Evolutionary conservation across 2,113 vertebrate genomes (phyloP).

Genomic region (Gavia stellata): DNA sequence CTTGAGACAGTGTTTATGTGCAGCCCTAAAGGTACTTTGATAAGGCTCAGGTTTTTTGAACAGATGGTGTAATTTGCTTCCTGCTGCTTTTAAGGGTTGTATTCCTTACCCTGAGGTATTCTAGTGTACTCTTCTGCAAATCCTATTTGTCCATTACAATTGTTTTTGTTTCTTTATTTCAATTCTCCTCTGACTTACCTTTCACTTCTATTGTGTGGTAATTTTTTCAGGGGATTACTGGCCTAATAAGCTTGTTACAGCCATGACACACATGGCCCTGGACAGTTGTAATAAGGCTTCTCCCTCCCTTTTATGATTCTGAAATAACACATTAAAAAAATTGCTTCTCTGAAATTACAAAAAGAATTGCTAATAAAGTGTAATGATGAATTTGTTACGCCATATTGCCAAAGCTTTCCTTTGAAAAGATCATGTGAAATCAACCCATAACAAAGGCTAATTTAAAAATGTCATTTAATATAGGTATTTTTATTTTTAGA

Average conservation of each 20-base stretch:
- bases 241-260: background rate
- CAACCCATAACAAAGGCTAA: background rate
- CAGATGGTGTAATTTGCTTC: constrained; percentile 9
- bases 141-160: background rate
- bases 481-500: background rate
- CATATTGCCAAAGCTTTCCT: background rate
- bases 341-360: background rate
- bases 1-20: background rate
- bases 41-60: background rate
- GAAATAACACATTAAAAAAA: background rate
- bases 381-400: background rate
- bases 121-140: background rate
- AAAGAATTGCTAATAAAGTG: background rate
- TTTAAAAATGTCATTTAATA: background rate
- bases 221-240: constrained; percentile 9
- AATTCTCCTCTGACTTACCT: background rate
- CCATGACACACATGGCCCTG: background rate
- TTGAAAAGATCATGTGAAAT: background rate
- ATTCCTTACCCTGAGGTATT: background rate
- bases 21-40: background rate
- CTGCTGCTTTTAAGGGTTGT: background rate
- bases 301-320: background rate
- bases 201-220: background rate
- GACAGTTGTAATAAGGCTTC: background rate
- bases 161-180: background rate